Conservation (phyloP, 2,888 invertebrate genomes). For the Elysia crispata region DNA sequence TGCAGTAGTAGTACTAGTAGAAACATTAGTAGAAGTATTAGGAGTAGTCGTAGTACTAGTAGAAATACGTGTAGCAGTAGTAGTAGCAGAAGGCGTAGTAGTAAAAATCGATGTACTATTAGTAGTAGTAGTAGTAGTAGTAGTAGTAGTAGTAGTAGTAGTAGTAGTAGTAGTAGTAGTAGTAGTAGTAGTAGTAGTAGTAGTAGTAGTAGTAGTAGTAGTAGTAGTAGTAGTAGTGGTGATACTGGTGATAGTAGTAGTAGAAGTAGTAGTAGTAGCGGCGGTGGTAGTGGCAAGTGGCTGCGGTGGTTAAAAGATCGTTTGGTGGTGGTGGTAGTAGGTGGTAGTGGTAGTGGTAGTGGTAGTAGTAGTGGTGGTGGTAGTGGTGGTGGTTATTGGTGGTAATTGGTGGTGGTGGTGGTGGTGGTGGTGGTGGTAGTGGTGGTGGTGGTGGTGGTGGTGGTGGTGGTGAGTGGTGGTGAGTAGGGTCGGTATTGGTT, state of each 20-base stretch:
- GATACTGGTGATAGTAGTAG: no score
- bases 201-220: not conserved
- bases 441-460: not conserved
- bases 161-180: not conserved
- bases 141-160: conserved; percentile 2
- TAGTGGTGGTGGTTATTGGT: not conserved
- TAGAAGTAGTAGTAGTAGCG: no score
- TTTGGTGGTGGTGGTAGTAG: not conserved
- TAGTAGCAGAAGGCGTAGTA: no score
- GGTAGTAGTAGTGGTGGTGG: not conserved
- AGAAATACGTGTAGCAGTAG: no score
- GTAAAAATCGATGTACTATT: no score
- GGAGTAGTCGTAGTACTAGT: no score
- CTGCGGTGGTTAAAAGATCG: not conserved
- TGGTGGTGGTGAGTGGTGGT: not conserved
- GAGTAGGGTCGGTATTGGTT: no score
- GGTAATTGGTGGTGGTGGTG: not conserved
- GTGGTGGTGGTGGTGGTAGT: not conserved
- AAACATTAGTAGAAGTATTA: no score
- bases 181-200: not conserved
- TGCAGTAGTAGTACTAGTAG: no score
- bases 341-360: not conserved
- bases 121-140: no score
- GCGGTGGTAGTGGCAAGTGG: no score
- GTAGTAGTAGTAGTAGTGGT: not conserved